Conservation (phyloP, 2,888 invertebrate genomes). For the Lepidocyrtoides sp. region DNA sequence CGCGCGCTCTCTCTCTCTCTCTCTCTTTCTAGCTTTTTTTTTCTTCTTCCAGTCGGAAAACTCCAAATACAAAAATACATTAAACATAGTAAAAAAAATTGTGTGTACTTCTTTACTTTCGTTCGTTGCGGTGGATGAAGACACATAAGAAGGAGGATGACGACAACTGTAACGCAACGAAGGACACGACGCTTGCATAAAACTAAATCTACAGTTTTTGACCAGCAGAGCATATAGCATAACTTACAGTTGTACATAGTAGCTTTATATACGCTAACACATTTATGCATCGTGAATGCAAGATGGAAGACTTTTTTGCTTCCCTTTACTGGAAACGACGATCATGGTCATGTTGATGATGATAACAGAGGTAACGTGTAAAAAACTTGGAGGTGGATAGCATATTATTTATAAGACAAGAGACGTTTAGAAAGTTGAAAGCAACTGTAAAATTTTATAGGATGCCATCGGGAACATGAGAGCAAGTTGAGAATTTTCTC, state of each 20-base stretch:
- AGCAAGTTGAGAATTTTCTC: not conserved
- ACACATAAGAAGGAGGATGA: constrained; percentile 22
- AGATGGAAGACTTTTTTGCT: constrained; percentile 7
- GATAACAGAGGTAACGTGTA: not conserved
- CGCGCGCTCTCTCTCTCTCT: too few species aligned
- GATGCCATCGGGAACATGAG: not conserved
- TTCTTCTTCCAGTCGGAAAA: not conserved
- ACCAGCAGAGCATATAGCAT: constrained; percentile 63
- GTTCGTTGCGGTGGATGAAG: constrained; percentile 62
- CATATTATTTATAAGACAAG: not conserved
- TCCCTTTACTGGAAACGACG: not conserved
- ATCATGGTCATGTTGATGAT: not conserved
- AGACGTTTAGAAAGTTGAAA: not conserved
- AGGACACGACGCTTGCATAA: constrained; percentile 52
- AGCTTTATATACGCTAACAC: too few species aligned
- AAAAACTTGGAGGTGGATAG: not conserved
- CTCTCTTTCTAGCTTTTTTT: not conserved
- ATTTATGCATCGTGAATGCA: constrained; percentile 27
- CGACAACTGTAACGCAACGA: constrained; percentile 57
- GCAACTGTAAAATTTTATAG: not conserved
- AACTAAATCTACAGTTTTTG: constrained; percentile 52
- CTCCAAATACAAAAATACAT: not conserved
- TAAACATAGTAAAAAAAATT: not conserved
- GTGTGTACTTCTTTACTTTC: constrained; percentile 6
- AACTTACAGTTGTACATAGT: not conserved